Base-by-base conservation (phyloP, 2,113 vertebrate species). In the Neogobius melanostomus region DNA sequence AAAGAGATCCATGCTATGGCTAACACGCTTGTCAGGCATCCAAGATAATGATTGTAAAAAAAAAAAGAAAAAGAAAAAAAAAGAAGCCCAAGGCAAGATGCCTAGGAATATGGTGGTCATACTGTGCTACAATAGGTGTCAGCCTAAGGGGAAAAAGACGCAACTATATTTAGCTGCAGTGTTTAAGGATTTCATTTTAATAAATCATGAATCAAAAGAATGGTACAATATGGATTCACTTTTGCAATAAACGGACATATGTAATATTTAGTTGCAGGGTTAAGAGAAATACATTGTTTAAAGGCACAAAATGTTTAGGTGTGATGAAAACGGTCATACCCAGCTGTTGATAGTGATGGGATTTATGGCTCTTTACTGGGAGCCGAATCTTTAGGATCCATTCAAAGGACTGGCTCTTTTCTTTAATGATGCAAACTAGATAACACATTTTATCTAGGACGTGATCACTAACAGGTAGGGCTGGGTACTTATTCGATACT, bases 21-120 rank as follows among this genome's bases (percentile, higher is more conserved):
- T 95, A 93, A 94, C 93, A 93, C 91, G 90, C 92, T 93, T 97
- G 94, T 96, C 95, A 96, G 92, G 90, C 91, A 93, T 94, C 93
- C 46, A 82, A 94, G 93, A 91, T 94, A 96, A 95, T 96, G 95
- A 95, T 94, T 94, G 94, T 94, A 91, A 94, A 94, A 95, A 95
- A 95, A 91, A 95, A 94, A 92, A 94, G 94, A 95, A 95, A 95
- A 91, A 93, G 93, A 94, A 94, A 94, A 91, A 94, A 93, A 91
- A 93, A 94, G 93, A 90, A 92, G 89, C 64, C 54, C 10, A 36
- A 74, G 83, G 69, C 72, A 76, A 73, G 72, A 76, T 77, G 68
- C 68, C 61, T 12, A 14, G 57, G 46, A 90, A 83, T 71, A 80
- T 69, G 64, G 60, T 77, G 54, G 63, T 68, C 57, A 83, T 74